These are phyloP conservation scores for Amblyornis subalaris DNA, from an alignment of 2,113 vertebrate genomes.

Conservation along the genomic window DNA sequence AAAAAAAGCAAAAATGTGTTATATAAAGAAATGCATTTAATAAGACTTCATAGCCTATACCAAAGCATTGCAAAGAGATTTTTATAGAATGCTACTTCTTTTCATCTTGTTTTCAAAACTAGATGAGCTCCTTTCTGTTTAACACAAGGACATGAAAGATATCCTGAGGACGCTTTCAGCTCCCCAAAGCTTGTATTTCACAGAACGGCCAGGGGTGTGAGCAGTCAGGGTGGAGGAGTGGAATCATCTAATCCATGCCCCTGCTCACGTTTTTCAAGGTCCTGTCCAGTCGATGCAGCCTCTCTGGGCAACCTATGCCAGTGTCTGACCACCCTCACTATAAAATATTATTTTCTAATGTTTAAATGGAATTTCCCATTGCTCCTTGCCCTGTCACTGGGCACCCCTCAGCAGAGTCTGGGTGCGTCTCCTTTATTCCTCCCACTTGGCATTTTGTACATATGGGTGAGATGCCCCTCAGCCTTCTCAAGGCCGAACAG, in stretches of 20 bases:
- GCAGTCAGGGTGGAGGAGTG: neutral
- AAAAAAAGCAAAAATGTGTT: neutral
- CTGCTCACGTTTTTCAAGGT: neutral
- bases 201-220: neutral
- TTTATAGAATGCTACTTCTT: slow-evolving; percentile 9
- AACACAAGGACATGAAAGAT: neutral
- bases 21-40: slow-evolving; percentile 6
- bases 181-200: neutral
- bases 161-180: neutral
- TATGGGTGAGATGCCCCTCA: rapidly evolving
- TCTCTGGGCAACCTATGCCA: neutral
- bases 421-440: neutral
- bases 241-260: neutral
- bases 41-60: neutral
- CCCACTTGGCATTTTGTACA: neutral
- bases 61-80: neutral
- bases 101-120: slow-evolving; percentile 44
- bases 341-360: neutral
- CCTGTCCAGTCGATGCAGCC: neutral
- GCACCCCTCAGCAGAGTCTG: neutral
- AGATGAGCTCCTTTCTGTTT: neutral
- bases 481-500: neutral
- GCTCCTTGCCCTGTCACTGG: neutral
- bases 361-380: neutral
- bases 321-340: neutral